These are phyloP conservation scores for Panulirus ornatus DNA, from an alignment of 1,140 invertebrate species.

Conservation along the genomic window DNA sequence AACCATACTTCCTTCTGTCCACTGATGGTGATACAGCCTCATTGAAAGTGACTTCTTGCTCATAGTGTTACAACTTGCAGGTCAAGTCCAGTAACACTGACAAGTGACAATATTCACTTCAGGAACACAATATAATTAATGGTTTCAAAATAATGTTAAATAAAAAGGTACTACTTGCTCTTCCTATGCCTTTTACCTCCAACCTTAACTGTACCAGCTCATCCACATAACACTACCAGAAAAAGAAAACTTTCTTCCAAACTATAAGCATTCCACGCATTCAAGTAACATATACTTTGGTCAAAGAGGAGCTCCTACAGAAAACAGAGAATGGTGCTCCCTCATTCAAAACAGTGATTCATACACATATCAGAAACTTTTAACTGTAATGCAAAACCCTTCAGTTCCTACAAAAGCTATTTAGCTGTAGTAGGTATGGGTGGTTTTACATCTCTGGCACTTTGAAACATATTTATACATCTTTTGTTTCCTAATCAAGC, in stretches of 20 bases:
- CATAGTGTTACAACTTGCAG: too few relatives aligned
- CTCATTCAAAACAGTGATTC: conserved; percentile 33
- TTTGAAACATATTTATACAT: conserved; percentile 17
- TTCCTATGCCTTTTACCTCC: background rate
- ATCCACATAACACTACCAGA: conserved; percentile 12
- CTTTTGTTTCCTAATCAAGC: conserved; percentile 20
- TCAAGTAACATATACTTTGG: conserved; percentile 58
- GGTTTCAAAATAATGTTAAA: too few relatives aligned
- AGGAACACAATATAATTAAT: too few relatives aligned
- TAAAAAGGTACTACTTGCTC: too few relatives aligned
- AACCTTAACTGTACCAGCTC: background rate
- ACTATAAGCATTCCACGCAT: conserved; percentile 36
- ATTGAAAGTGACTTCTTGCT: too few relatives aligned
- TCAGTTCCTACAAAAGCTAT: conserved; percentile 2
- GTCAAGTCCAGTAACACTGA: too few relatives aligned
- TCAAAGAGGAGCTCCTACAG: conserved; percentile 47
- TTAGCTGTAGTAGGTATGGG: background rate
- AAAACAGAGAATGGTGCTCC: conserved; percentile 7
- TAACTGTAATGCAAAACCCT: conserved; percentile 24
- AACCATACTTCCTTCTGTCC: too few relatives aligned
- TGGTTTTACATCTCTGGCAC: conserved; percentile 25
- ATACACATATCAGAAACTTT: conserved; percentile 23
- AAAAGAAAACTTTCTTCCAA: conserved; percentile 14
- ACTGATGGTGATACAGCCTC: too few relatives aligned
- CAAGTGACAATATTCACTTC: too few relatives aligned